These are phyloP conservation scores for Nicator chloris DNA, from an alignment of 2,113 vertebrate genomes.

Conservation along the genomic window DNA sequence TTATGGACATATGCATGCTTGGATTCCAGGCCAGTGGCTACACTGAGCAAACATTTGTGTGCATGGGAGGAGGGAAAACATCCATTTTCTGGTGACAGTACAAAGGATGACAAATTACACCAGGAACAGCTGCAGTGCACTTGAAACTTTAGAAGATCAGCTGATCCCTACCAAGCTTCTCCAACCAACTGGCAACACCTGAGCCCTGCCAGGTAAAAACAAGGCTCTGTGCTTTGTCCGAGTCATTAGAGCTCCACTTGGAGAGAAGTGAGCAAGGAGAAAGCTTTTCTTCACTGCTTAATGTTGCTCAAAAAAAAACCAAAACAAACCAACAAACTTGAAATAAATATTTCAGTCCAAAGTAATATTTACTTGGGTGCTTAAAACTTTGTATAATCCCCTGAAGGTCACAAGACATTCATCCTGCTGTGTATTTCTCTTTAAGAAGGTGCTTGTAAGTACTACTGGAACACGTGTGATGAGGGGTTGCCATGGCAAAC, in stretches of 20 bases:
- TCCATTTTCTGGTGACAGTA: neutral
- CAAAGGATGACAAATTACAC: slow-evolving; percentile 20
- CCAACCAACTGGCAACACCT: neutral
- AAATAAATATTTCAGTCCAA: slow-evolving; percentile 12
- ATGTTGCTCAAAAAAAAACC: neutral
- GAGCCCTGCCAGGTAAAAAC: slow-evolving; percentile 19
- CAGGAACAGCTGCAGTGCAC: slow-evolving; percentile 17
- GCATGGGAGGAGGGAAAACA: neutral
- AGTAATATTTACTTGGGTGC: slow-evolving; percentile 40
- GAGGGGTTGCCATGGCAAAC: slow-evolving; percentile 59
- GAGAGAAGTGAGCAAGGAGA: neutral
- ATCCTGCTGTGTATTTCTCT: slow-evolving; percentile 31
- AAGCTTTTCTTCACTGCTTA: neutral
- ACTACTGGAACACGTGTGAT: slow-evolving; percentile 24
- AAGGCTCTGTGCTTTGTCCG: slow-evolving; percentile 12
- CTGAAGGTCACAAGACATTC: slow-evolving; percentile 7
- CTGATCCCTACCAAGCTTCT: neutral
- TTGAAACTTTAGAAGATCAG: slow-evolving; percentile 12
- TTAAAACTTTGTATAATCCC: slow-evolving; percentile 48
- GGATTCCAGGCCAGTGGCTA: slow-evolving; percentile 36
- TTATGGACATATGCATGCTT: neutral
- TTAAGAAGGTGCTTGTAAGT: slow-evolving; percentile 54
- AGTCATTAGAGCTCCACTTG: neutral
- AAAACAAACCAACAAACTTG: neutral
- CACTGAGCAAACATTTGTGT: slow-evolving; percentile 19